These are phyloP conservation scores for Diplodus sargus DNA, from an alignment of 2,797 vertebrate species.

Conservation along the genomic window DNA sequence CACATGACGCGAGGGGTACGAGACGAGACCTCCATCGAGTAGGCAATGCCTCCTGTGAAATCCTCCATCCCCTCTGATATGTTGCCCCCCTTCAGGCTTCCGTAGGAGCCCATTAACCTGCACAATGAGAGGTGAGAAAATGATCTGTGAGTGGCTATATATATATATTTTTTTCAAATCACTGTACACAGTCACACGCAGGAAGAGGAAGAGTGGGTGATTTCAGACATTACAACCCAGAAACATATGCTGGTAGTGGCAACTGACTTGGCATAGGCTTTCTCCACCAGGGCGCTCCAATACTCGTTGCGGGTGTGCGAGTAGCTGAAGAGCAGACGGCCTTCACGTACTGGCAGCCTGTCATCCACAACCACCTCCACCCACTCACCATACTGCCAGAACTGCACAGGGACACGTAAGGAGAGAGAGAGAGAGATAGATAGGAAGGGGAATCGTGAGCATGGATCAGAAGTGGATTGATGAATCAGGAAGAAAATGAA, in stretches of 20 bases:
- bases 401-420: conserved; percentile 69
- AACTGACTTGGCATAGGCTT: conserved; percentile 90
- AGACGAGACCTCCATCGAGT: conserved; percentile 72
- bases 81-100: conserved; percentile 86
- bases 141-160: not conserved
- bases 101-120: conserved; percentile 85
- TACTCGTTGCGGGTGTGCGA: conserved; percentile 85
- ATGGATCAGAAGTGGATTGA: conserved; percentile 28
- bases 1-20: conserved; percentile 80
- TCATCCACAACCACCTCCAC: conserved; percentile 90
- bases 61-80: conserved; percentile 90
- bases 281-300: conserved; percentile 90
- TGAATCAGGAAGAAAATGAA: conserved; percentile 37
- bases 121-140: conserved; percentile 16
- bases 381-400: conserved; percentile 91
- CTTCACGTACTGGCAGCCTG: conserved; percentile 84
- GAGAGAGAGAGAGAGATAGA: conserved; percentile 31
- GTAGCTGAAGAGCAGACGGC: conserved; percentile 88
- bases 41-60: conserved; percentile 88
- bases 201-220: conserved; percentile 51
- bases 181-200: conserved; percentile 17
- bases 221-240: conserved; percentile 71
- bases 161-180: conserved; percentile 11
- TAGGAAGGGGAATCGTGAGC: conserved; percentile 15
- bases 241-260: conserved; percentile 78